phyloP scores from a whole-genome alignment of 2,888 invertebrate genomes.

The Ochlodes sylvanus region DNA sequence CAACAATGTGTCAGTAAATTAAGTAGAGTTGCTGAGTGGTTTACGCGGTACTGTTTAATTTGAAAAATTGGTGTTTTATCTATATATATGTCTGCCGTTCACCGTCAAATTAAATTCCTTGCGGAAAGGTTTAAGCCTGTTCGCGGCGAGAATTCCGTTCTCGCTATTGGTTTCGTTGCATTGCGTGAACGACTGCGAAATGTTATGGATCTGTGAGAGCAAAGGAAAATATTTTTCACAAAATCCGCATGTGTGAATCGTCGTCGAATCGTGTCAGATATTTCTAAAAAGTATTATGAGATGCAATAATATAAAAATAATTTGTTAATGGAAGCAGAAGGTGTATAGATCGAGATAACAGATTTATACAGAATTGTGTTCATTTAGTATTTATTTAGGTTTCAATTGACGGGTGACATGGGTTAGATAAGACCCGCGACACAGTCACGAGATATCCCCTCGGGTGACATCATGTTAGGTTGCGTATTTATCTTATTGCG shows the following conservation, averaged over 20 bases:
- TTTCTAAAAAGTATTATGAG: no score
- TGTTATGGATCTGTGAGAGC: neutral
- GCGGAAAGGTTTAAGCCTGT: constrained; percentile 17
- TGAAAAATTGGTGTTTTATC: constrained; percentile 6
- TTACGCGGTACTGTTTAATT: neutral
- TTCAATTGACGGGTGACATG: constrained; percentile 7
- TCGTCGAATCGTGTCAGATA: no score
- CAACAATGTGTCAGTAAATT: constrained; percentile 23
- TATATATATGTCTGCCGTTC: neutral
- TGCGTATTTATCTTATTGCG: constrained; percentile 14
- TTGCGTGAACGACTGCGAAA: neutral
- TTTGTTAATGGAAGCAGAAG: neutral
- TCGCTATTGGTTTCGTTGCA: neutral
- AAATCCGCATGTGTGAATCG: no score
- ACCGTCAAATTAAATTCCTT: constrained; percentile 30
- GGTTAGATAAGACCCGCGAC: constrained; percentile 15
- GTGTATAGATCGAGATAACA: neutral
- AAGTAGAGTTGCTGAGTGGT: neutral
- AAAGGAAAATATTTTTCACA: neutral
- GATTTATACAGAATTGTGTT: neutral
- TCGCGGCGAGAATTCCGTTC: neutral
- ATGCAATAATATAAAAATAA: no score
- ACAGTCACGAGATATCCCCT: neutral
- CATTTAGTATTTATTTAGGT: constrained; percentile 1
- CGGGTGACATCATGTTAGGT: neutral